Evolutionary conservation across 30 jellyfish, hydroid and myxozoan genomes (phyloP).

Genomic region (Cassiopea xamachana): DNA sequence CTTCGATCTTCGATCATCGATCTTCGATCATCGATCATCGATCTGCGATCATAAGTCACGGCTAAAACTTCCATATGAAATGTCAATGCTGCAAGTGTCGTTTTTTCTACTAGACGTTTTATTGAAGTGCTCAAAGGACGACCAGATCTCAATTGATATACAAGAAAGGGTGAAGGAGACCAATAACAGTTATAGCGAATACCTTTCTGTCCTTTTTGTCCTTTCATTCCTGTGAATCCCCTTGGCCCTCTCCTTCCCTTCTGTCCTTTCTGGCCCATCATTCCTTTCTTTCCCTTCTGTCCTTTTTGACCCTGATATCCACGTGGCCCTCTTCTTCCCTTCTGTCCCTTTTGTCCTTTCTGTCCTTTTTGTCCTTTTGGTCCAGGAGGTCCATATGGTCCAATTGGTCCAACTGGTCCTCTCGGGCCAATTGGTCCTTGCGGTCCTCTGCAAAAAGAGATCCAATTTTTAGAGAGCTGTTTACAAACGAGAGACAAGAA

Average conservation of each 20-base stretch:
- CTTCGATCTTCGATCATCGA: no score
- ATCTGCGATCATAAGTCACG: no score
- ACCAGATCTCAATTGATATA: not conserved
- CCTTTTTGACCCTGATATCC: slow-evolving; percentile 14
- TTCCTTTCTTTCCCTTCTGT: slow-evolving; percentile 1
- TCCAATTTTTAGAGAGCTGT: not conserved
- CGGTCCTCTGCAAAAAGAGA: not conserved
- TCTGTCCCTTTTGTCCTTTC: slow-evolving; percentile 8
- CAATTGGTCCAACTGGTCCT: slow-evolving; percentile 21
- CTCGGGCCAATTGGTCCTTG: slow-evolving; percentile 5
- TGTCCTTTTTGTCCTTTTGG: slow-evolving; percentile 20
- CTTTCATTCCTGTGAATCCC: slow-evolving; percentile 16
- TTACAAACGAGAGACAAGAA: not conserved
- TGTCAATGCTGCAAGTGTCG: no score
- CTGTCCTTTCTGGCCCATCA: slow-evolving; percentile 6
- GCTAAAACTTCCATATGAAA: no score
- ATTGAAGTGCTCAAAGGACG: not conserved
- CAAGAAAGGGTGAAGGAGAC: not conserved
- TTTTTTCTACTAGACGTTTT: no score
- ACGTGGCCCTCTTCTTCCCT: slow-evolving; percentile 10
- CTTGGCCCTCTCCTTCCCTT: slow-evolving; percentile 40
- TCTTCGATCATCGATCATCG: no score
- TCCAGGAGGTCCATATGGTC: slow-evolving; percentile 33
- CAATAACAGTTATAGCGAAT: not conserved
- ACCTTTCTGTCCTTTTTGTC: slow-evolving; percentile 49